phyloP scores from a whole-genome alignment of 2,113 vertebrate genomes.

The Trochalopteron elliotii region DNA sequence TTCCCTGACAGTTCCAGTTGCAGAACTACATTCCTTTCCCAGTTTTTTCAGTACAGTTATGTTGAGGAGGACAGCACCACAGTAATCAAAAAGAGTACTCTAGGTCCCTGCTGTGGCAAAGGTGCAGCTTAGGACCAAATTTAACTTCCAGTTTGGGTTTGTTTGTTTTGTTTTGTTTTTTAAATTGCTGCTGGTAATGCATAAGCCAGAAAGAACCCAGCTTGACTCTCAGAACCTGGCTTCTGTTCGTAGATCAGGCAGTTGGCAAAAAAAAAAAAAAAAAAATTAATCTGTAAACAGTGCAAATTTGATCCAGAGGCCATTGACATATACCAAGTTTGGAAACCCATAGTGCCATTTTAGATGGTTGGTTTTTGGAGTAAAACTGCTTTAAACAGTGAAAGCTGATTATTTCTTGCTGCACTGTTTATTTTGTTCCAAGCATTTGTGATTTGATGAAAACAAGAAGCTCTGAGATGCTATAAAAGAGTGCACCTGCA shows the following conservation, averaged over 20 bases:
- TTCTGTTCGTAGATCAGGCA: slow-evolving; percentile 45
- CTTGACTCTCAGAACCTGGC: slow-evolving; percentile 58
- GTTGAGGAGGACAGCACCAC: not conserved
- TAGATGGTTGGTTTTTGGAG: slow-evolving; percentile 9
- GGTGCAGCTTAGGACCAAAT: slow-evolving; percentile 21
- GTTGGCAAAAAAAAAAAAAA: not conserved
- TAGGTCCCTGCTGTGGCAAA: not conserved
- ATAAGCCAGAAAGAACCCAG: slow-evolving; percentile 45
- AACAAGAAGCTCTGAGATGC: slow-evolving; percentile 34
- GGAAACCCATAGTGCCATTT: slow-evolving; percentile 35
- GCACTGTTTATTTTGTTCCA: slow-evolving; percentile 46
- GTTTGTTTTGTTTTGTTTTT: not conserved
- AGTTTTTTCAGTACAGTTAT: not conserved
- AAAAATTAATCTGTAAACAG: slow-evolving; percentile 10
- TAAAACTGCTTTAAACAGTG: slow-evolving; percentile 1
- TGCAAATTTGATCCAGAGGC: slow-evolving; percentile 34
- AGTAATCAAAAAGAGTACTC: not conserved
- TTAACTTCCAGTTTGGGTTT: not conserved
- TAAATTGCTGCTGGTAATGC: slow-evolving; percentile 34
- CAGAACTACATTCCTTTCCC: not conserved
- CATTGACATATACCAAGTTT: slow-evolving; percentile 10
- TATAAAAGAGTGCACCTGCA: slow-evolving; percentile 59
- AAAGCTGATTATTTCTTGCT: slow-evolving; percentile 40
- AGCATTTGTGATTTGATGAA: slow-evolving; percentile 7
- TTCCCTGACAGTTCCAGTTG: slow-evolving; percentile 23